These are phyloP conservation scores for Leuciscus waleckii DNA, from an alignment of 2,797 vertebrate species.

Conservation along the genomic window DNA sequence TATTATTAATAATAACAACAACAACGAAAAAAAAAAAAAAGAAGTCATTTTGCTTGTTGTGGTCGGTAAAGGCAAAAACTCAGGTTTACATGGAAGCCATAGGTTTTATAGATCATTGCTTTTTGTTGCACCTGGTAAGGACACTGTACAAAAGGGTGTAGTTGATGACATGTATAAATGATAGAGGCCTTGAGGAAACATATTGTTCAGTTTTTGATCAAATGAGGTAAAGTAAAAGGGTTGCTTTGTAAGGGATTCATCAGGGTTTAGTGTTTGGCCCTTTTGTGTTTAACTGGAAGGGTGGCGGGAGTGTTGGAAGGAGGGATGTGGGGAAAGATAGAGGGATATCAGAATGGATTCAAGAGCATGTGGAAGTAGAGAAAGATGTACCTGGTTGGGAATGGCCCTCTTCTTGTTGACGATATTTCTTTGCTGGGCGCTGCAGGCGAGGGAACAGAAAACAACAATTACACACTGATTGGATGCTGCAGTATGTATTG, in stretches of 20 bases:
- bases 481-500: conserved; percentile 3
- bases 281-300: background rate
- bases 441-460: conserved; percentile 63
- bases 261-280: background rate
- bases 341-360: background rate
- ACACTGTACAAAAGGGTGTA: background rate
- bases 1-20: too few relatives aligned
- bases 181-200: background rate
- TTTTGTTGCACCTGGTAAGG: background rate
- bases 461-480: conserved; percentile 13
- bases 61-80: background rate
- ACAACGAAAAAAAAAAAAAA: too few relatives aligned
- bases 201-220: background rate
- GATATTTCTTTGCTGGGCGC: conserved; percentile 93
- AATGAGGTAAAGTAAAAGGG: background rate
- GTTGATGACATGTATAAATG: background rate
- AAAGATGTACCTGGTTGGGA: conserved; percentile 90
- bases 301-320: background rate
- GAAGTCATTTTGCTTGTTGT: background rate
- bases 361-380: background rate
- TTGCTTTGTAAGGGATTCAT: background rate
- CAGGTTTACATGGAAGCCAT: background rate
- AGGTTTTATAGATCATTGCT: background rate
- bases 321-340: conserved; percentile 52
- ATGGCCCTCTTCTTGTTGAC: conserved; percentile 94